These are phyloP conservation scores for Tetragonula carbonaria DNA, from an alignment of 2,888 invertebrate genomes.

Conservation along the genomic window DNA sequence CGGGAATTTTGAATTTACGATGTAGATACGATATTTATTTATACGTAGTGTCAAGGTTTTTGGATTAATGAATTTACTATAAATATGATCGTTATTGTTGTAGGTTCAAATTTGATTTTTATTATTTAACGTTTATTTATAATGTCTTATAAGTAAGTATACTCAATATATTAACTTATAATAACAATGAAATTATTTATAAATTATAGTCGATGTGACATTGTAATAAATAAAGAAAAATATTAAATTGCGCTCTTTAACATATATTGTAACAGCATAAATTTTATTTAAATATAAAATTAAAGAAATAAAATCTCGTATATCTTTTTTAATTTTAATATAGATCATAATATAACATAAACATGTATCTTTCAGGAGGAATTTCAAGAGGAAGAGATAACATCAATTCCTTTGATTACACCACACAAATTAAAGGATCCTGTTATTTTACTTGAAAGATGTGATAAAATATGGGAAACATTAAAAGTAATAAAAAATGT, in stretches of 20 bases:
- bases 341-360: no score
- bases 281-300: conserved; percentile 11
- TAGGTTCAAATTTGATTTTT: background rate
- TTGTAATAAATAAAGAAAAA: background rate
- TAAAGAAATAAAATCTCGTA: background rate
- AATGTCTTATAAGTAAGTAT: no score
- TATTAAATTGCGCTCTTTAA: background rate
- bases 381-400: conserved; percentile 38
- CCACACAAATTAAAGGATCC: conserved; percentile 74
- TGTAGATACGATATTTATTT: background rate
- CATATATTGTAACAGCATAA: background rate
- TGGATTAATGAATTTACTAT: background rate
- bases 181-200: background rate
- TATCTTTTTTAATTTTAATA: background rate
- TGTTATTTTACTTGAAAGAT: conserved; percentile 74
- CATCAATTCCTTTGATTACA: conserved; percentile 38
- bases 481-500: conserved; percentile 77
- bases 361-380: background rate
- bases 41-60: no score
- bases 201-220: background rate
- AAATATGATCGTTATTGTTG: background rate
- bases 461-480: conserved; percentile 83
- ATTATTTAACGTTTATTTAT: no score
- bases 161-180: no score
- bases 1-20: conserved; percentile 31